Percentiles rank a stretch among this genome's conserved stretches.
Evolutionary conservation across 2,113 vertebrate genomes (phyloP).

Genomic region (Daubentonia madagascariensis): DNA sequence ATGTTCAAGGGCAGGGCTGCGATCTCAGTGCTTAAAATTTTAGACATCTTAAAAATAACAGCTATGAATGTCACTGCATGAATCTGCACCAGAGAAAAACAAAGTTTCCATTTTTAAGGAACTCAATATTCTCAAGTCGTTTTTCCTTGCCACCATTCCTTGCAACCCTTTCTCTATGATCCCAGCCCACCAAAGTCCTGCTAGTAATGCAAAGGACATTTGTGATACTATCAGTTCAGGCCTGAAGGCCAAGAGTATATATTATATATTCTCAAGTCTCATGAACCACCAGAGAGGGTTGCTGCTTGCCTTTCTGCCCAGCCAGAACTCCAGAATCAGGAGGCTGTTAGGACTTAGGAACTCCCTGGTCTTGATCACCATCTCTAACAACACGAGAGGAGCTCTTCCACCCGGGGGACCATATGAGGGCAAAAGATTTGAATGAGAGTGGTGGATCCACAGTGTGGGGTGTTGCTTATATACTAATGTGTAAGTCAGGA

Average conservation of each 20-base stretch:
- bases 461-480: not conserved
- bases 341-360: too few species aligned
- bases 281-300: not conserved
- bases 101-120: not conserved
- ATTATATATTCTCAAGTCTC: too few species aligned
- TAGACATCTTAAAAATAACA: not conserved
- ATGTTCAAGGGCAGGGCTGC: not conserved
- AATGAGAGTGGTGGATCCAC: fast-evolving
- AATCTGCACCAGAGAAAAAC: not conserved
- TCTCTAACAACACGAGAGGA: not conserved
- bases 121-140: not conserved
- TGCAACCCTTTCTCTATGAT: not conserved
- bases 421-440: not conserved
- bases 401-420: too few species aligned
- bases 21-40: not conserved
- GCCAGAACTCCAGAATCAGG: not conserved
- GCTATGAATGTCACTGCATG: not conserved
- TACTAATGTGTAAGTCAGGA: not conserved
- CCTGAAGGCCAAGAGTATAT: not conserved
- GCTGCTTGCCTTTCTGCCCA: not conserved
- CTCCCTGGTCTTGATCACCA: too few species aligned
- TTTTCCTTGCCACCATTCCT: not conserved
- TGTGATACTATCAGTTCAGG: not conserved
- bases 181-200: not conserved
- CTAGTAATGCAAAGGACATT: fast-evolving